Evolutionary conservation across 2,113 vertebrate species (phyloP).

Genomic region (Ceyx cyanopectus): DNA sequence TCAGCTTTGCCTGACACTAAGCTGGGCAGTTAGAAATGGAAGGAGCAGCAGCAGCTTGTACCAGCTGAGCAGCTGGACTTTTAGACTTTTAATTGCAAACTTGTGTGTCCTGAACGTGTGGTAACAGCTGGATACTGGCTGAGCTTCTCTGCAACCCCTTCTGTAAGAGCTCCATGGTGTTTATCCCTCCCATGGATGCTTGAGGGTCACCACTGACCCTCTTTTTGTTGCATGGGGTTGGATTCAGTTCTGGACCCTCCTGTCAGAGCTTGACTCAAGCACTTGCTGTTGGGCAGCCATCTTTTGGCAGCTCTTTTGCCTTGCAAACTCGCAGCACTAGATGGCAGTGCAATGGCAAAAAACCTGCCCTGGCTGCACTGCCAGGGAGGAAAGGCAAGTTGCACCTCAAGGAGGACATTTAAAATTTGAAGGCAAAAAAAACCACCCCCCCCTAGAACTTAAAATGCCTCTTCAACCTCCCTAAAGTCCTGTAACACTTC

Average conservation of each 20-base stretch:
- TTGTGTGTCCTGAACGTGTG: background rate
- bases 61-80: background rate
- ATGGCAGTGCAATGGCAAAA: conserved; percentile 71
- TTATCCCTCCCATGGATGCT: background rate
- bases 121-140: background rate
- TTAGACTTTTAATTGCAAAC: background rate
- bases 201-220: background rate
- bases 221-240: background rate
- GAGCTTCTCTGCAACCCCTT: background rate
- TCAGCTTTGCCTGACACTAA: background rate
- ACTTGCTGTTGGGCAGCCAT: conserved; percentile 5
- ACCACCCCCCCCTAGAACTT: background rate
- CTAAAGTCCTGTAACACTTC: fast-evolving
- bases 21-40: background rate
- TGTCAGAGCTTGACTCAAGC: background rate
- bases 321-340: conserved; percentile 64
- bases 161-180: background rate
- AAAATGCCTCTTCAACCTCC: background rate
- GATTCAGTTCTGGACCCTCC: fast-evolving
- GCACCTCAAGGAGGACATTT: background rate
- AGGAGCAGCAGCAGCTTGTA: background rate
- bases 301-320: background rate
- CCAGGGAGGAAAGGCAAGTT: background rate
- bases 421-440: background rate
- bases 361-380: background rate